Evolutionary conservation across 2,888 invertebrate genomes (phyloP).

Genomic region (Sarcophaga rosellei): DNA sequence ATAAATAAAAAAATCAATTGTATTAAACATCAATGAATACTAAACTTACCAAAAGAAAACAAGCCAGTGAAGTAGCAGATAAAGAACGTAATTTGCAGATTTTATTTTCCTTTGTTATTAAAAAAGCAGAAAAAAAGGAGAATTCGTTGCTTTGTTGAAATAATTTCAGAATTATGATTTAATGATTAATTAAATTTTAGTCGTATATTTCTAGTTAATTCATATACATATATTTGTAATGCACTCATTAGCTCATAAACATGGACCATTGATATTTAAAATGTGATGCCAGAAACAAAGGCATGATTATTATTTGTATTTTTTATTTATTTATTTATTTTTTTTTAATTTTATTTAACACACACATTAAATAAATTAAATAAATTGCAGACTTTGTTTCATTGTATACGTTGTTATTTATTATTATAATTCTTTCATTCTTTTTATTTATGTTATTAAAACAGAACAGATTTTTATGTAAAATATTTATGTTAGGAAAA

Average conservation of each 20-base stretch:
- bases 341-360: conserved; percentile 6
- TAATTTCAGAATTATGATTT: conserved; percentile 32
- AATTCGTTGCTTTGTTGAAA: conserved; percentile 43
- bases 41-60: conserved; percentile 40
- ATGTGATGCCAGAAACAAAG: too few relatives aligned
- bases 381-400: conserved; percentile 27
- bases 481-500: conserved; percentile 3
- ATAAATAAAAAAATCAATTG: too few relatives aligned
- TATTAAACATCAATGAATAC: too few relatives aligned
- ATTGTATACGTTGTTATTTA: conserved; percentile 45
- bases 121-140: neutral
- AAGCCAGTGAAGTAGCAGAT: neutral
- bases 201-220: neutral
- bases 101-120: conserved; percentile 33
- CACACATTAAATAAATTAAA: conserved; percentile 14
- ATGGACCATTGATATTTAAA: too few relatives aligned
- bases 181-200: conserved; percentile 45
- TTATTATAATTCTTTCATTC: conserved; percentile 20
- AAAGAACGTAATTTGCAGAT: conserved; percentile 2
- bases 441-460: neutral
- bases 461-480: too few relatives aligned
- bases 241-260: too few relatives aligned
- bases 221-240: too few relatives aligned
- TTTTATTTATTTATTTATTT: too few relatives aligned
- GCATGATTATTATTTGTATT: too few relatives aligned